Conservation (phyloP, 2,113 vertebrate species). For the Crotalus horridus region DNA sequence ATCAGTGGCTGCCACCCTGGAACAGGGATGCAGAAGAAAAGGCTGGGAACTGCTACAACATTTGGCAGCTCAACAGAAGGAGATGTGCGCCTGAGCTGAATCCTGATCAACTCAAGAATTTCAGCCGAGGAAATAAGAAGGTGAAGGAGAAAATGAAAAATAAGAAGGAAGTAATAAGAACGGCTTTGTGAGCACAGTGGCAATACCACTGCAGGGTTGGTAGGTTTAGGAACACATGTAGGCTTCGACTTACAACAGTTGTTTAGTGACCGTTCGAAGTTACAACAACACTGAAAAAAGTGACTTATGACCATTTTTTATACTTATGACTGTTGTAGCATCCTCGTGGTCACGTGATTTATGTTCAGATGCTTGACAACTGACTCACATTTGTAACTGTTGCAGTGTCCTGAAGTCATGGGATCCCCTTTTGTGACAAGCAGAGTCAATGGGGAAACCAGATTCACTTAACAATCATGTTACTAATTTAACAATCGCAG, state of each 20-base stretch:
- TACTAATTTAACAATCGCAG: no score
- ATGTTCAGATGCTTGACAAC: not conserved
- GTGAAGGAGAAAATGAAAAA: not conserved
- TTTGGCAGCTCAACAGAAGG: not conserved
- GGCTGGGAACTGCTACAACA: not conserved
- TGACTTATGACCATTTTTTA: not conserved
- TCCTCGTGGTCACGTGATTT: not conserved
- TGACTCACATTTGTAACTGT: not conserved
- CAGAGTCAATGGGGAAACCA: not conserved
- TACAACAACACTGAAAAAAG: not conserved
- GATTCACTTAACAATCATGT: not conserved
- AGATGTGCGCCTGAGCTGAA: not conserved
- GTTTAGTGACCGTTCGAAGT: not conserved
- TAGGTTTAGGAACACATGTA: not conserved
- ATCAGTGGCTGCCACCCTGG: not conserved
- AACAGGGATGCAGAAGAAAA: constrained; percentile 23
- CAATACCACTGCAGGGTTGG: no score
- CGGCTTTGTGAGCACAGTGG: not conserved
- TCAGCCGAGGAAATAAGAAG: not conserved
- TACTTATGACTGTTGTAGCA: not conserved
- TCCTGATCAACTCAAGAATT: not conserved
- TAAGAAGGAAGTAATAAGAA: not conserved
- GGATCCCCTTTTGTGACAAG: not conserved
- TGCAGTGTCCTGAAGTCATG: not conserved
- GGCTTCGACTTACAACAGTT: not conserved